These are phyloP conservation scores for Naja naja DNA, from an alignment of 2,113 vertebrate species.

Conservation along the genomic window DNA sequence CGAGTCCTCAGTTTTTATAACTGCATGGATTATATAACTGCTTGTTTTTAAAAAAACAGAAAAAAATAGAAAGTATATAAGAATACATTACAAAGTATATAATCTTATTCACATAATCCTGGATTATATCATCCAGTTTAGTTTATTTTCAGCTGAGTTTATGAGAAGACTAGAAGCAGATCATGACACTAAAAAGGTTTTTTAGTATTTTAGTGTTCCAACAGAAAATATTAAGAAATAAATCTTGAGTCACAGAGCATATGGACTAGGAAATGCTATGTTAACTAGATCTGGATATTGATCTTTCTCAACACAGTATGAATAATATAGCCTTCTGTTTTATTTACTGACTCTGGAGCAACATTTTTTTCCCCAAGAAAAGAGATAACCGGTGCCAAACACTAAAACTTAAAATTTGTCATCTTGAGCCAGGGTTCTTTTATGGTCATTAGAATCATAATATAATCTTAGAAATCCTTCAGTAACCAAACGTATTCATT, in stretches of 20 bases:
- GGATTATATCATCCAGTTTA: background rate
- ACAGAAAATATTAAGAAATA: background rate
- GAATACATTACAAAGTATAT: slow-evolving; percentile 37
- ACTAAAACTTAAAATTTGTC: background rate
- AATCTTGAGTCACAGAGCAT: background rate
- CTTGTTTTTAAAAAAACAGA: background rate
- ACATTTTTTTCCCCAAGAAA: background rate
- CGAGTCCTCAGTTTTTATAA: slow-evolving; percentile 48
- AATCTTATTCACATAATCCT: slow-evolving; percentile 2
- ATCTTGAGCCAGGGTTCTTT: background rate
- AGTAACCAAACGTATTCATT: background rate
- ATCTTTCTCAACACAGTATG: background rate
- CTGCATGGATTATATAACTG: slow-evolving; percentile 29
- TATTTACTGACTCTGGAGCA: background rate
- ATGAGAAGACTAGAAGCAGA: background rate
- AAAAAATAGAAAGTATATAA: slow-evolving; percentile 14
- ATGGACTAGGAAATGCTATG: background rate
- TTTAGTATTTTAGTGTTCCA: background rate
- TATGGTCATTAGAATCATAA: background rate
- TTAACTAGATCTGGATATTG: background rate
- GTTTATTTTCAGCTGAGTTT: background rate
- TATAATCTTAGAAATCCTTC: background rate
- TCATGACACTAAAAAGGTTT: slow-evolving; percentile 2
- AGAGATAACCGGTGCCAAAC: background rate
- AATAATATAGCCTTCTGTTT: background rate